Evolutionary conservation across 2,797 vertebrate genomes (phyloP), one percentile per base, ranked within the genome.

Genomic region (Phyllotis vaccarum): DNA sequence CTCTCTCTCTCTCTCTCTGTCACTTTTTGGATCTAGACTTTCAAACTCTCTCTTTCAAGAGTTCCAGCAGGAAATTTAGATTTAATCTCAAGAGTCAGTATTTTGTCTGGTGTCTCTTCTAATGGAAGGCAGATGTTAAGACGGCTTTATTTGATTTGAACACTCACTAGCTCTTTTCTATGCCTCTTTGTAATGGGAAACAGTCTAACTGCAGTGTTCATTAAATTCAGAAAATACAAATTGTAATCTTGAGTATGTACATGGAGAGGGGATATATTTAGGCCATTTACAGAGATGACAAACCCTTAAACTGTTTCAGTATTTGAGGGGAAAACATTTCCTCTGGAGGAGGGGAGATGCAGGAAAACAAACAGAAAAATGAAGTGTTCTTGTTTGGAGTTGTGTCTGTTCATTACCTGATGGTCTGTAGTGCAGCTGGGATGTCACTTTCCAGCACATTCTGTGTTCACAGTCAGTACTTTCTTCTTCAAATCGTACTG

Each of bases 101-200:
- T 98, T 98, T 98, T 98, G 98, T 98, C 98, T 98, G 98, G 98
- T 98, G 98, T 98, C 98, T 98, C 96, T 96, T 97, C 96, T 98
- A 99, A 99, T 98, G 93, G 75, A 97, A 98, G 95, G 40, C 98
- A 99, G 98, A 99, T 99, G 98, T 98, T 97, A 97, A 96, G 97
- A 98, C 97, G 98, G 97, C 97, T 98, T 92, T 98, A 98, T 83
- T 96, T 98, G 97, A 98, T 97, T 98, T 91, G 97, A 98, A 97
- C 92, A 97, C 95, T 98, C 98, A 98, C 97, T 98, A 98, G 98
- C 96, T 97, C 89, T 96, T 88, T 86, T 80, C 95, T 82, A 79
- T 54, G 96, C 95, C 40, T 87, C 96, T 97, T 97, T 97, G 97
- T 98, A 98, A 99, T 98, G 98, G 97, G 95, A 98, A 98, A 98